Evolutionary conservation across 1,140 invertebrate species (phyloP).

Genomic region (Ctenoplectra terminalis): DNA sequence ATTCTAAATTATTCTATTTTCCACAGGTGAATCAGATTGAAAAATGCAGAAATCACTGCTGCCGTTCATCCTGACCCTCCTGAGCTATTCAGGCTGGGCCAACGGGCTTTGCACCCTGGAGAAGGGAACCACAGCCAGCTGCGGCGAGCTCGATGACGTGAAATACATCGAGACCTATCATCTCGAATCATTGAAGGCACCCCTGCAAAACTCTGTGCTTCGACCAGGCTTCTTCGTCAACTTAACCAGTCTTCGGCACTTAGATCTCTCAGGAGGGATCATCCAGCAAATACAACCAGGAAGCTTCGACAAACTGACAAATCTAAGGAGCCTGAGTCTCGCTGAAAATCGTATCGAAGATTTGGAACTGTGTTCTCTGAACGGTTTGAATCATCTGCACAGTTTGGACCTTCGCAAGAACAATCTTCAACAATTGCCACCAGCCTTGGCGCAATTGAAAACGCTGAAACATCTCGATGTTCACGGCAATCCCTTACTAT

Average conservation of each 20-base stretch:
- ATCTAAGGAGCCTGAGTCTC: constrained; percentile 72
- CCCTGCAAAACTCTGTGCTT: constrained; percentile 48
- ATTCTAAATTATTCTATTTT: constrained; percentile 30
- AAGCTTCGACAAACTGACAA: constrained; percentile 65
- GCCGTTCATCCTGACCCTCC: constrained; percentile 62
- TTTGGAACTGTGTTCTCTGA: constrained; percentile 68
- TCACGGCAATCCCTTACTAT: constrained; percentile 86
- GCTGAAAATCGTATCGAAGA: constrained; percentile 72
- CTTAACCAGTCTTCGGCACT: constrained; percentile 68
- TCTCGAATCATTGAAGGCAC: constrained; percentile 65
- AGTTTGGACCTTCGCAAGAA: constrained; percentile 73
- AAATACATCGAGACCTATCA: constrained; percentile 69
- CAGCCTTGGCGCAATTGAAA: constrained; percentile 81
- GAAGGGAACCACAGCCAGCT: constrained; percentile 64
- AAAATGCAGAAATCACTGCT: constrained; percentile 70
- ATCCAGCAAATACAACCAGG: constrained; percentile 71
- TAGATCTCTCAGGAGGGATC: constrained; percentile 74
- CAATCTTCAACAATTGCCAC: constrained; percentile 67
- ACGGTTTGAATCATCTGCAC: constrained; percentile 71
- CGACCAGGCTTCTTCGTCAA: constrained; percentile 61
- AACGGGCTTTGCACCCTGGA: constrained; percentile 66
- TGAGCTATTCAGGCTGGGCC: constrained; percentile 53
- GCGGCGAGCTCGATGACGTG: constrained; percentile 75
- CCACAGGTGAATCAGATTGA: constrained; percentile 68
- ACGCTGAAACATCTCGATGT: constrained; percentile 86